Conservation (phyloP, 2,888 invertebrate genomes). For the Chalcosyrphus nemorum region DNA sequence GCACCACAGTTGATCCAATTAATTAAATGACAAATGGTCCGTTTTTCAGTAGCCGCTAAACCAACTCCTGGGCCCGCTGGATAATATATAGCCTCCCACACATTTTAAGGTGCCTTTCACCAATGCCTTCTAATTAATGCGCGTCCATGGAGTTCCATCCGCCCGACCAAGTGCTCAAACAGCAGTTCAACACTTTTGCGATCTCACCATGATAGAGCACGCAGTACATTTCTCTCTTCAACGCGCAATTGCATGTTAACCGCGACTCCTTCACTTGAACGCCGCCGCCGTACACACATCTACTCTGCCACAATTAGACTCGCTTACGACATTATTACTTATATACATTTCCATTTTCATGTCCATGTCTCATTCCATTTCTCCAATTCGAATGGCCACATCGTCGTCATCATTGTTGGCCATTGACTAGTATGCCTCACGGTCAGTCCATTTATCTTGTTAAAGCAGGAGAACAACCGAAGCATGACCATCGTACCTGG, state of each 20-base stretch:
- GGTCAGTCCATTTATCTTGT: slow-evolving; percentile 62
- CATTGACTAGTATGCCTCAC: slow-evolving; percentile 18
- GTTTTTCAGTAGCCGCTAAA: not conserved
- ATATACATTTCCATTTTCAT: slow-evolving; percentile 30
- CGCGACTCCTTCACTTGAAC: slow-evolving; percentile 6
- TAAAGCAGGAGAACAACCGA: slow-evolving; percentile 41
- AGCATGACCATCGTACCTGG: slow-evolving; percentile 53
- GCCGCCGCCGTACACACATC: slow-evolving; percentile 22
- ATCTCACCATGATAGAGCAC: slow-evolving; percentile 63
- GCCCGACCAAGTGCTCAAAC: slow-evolving; percentile 17
- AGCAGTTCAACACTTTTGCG: slow-evolving; percentile 46
- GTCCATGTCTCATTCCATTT: slow-evolving; percentile 32
- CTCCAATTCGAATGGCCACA: slow-evolving; percentile 41
- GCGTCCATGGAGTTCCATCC: slow-evolving; percentile 14
- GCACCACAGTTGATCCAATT: not conserved
- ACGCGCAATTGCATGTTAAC: slow-evolving; percentile 36
- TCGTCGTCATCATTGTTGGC: slow-evolving; percentile 23
- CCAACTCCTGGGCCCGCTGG: not conserved
- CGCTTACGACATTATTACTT: slow-evolving; percentile 66
- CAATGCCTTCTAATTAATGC: slow-evolving; percentile 51
- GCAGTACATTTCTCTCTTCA: not conserved
- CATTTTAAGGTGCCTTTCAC: slow-evolving; percentile 9
- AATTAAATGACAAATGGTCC: slow-evolving; percentile 1
- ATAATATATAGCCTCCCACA: slow-evolving; percentile 16
- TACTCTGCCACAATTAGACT: slow-evolving; percentile 26